Conservation (phyloP, 2,888 invertebrate genomes). For the Elegia similella region DNA sequence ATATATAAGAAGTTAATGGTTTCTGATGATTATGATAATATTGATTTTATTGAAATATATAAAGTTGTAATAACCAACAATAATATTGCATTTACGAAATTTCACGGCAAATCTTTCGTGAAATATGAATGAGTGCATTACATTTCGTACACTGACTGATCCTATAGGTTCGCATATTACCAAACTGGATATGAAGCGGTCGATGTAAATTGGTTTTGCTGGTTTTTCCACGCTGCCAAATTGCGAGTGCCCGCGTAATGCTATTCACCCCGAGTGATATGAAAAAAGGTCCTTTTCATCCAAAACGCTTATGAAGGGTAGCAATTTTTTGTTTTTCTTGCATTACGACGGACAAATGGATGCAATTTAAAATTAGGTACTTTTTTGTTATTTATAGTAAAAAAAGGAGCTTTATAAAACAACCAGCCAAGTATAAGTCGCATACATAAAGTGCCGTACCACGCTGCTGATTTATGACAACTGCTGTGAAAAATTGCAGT, state of each 20-base stretch:
- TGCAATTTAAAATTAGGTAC: neutral
- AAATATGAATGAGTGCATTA: neutral
- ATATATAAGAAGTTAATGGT: too few species aligned
- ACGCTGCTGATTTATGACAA: too few species aligned
- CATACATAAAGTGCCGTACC: too few species aligned
- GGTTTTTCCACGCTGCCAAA: slow-evolving; percentile 49
- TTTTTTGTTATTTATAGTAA: too few species aligned
- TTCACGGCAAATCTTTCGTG: neutral
- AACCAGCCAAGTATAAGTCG: too few species aligned
- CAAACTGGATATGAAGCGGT: slow-evolving; percentile 29
- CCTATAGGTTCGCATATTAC: slow-evolving; percentile 18
- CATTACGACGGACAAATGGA: slow-evolving; percentile 53
- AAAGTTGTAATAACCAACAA: too few species aligned
- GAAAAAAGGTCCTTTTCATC: slow-evolving; percentile 39
- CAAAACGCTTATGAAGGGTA: slow-evolving; percentile 53
- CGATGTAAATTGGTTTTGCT: slow-evolving; percentile 52
- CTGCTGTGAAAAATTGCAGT: too few species aligned
- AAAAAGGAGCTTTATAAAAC: too few species aligned
- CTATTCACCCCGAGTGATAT: slow-evolving; percentile 45
- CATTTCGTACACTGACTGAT: neutral
- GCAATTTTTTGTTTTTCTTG: slow-evolving; percentile 56
- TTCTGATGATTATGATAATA: too few species aligned
- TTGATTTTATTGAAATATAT: too few species aligned
- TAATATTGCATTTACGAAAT: too few species aligned
- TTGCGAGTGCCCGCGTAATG: slow-evolving; percentile 46